These are phyloP conservation scores for Drosophila flavopinicola DNA, from an alignment of 2,888 invertebrate species.

Conservation along the genomic window DNA sequence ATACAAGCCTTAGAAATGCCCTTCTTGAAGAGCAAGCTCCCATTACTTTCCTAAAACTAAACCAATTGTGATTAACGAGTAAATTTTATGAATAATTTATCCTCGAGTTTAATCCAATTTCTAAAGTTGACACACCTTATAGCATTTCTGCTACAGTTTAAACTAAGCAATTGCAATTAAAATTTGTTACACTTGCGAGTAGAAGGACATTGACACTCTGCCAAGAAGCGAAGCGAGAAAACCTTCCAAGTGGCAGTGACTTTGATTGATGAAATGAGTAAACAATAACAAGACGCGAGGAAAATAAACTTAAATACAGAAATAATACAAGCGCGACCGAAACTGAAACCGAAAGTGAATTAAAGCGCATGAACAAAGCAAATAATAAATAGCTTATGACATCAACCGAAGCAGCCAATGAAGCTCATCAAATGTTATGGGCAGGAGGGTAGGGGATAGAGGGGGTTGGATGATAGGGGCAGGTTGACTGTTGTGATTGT, in stretches of 20 bases:
- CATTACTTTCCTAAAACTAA: too few relatives aligned
- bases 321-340: conserved; percentile 45
- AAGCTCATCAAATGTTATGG: conserved; percentile 40
- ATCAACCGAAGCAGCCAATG: conserved; percentile 52
- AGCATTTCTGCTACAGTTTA: conserved; percentile 1
- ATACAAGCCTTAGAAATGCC: too few relatives aligned
- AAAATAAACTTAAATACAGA: conserved; percentile 38
- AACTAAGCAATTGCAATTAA: conserved; percentile 32
- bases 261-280: conserved; percentile 63
- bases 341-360: conserved; percentile 63
- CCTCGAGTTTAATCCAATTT: too few relatives aligned
- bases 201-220: conserved; percentile 59
- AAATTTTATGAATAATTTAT: too few relatives aligned
- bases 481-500: conserved; percentile 11
- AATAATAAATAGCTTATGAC: conserved; percentile 65
- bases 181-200: conserved; percentile 49
- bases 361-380: conserved; percentile 55
- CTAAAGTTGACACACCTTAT: too few relatives aligned
- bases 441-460: background rate
- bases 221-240: conserved; percentile 28
- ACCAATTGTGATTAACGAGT: too few relatives aligned
- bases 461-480: background rate
- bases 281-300: conserved; percentile 42
- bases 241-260: conserved; percentile 41
- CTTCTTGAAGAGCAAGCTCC: too few relatives aligned